Percentiles rank a stretch among this genome's conserved stretches.
These are phyloP conservation scores for Aulostomus chinensis DNA, from an alignment of 2,797 vertebrate genomes.

Conservation along the genomic window DNA sequence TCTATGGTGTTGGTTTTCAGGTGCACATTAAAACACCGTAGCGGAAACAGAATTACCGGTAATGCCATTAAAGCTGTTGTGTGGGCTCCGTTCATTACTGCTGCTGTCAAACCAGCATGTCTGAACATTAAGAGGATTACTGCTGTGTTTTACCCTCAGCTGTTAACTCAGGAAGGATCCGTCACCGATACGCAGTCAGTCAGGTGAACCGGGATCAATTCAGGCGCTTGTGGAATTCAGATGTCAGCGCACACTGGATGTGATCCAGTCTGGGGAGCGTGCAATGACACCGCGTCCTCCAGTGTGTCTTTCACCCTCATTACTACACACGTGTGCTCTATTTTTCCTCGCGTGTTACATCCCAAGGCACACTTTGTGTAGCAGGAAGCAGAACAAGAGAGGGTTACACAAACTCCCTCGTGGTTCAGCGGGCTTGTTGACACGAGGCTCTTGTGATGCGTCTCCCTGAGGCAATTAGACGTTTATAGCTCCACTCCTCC, in stretches of 20 bases:
- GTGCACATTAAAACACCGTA: conserved; percentile 66
- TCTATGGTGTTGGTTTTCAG: conserved; percentile 46
- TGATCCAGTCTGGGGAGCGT: conserved; percentile 33
- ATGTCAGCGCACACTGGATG: conserved; percentile 42
- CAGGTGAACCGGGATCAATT: conserved; percentile 61
- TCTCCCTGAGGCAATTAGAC: conserved; percentile 46
- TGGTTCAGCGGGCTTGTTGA: conserved; percentile 61
- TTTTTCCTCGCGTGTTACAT: conserved; percentile 36
- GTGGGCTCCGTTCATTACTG: conserved; percentile 22
- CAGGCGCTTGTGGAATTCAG: conserved; percentile 51
- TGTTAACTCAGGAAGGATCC: conserved; percentile 65
- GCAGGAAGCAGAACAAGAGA: conserved; percentile 37
- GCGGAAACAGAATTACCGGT: conserved; percentile 72
- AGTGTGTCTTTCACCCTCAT: conserved; percentile 51
- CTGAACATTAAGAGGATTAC: conserved; percentile 72
- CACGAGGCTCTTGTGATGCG: conserved; percentile 41
- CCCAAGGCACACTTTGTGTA: conserved; percentile 43
- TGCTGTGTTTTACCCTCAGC: conserved; percentile 52
- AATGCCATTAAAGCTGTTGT: conserved; percentile 78
- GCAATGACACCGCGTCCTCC: conserved; percentile 3
- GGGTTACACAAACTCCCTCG: conserved; percentile 46
- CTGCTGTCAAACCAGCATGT: conserved; percentile 49
- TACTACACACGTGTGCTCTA: conserved; percentile 26
- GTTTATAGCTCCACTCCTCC: conserved; percentile 31
- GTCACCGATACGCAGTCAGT: conserved; percentile 60